Evolutionary conservation across 2,888 invertebrate species (phyloP).

Genomic region (Cephus runcator): DNA sequence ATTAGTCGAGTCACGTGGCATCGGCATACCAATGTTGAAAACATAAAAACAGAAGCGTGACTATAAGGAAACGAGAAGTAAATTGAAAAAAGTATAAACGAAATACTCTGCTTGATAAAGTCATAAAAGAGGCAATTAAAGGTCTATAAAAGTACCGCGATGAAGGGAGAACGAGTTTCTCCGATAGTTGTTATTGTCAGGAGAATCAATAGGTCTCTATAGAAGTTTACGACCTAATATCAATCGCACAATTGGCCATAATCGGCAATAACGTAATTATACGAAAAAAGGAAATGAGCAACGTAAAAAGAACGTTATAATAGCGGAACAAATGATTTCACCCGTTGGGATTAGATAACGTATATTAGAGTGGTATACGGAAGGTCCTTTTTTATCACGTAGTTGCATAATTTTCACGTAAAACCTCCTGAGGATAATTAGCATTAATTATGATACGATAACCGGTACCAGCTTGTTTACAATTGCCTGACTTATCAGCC

Average conservation of each 20-base stretch:
- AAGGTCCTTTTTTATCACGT: constrained; percentile 20
- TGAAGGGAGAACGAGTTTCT: not conserved
- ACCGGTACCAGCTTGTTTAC: constrained; percentile 46
- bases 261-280: not conserved
- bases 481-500: constrained; percentile 42
- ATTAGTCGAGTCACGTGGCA: not conserved
- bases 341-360: not conserved
- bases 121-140: not conserved
- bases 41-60: not conserved
- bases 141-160: not conserved
- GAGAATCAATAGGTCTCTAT: not conserved
- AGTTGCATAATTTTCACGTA: constrained; percentile 44
- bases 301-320: not conserved
- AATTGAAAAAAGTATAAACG: not conserved
- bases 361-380: not conserved
- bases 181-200: not conserved
- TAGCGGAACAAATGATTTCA: not conserved
- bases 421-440: constrained; percentile 49
- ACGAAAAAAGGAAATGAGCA: not conserved
- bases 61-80: not conserved
- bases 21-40: not conserved
- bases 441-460: constrained; percentile 55
- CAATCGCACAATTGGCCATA: not conserved
- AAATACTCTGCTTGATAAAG: not conserved
- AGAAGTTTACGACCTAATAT: not conserved